Percentiles rank a stretch among this genome's conserved stretches.
Evolutionary conservation across 2,888 invertebrate species (phyloP).

Genomic region (Latrodectus elegans): DNA sequence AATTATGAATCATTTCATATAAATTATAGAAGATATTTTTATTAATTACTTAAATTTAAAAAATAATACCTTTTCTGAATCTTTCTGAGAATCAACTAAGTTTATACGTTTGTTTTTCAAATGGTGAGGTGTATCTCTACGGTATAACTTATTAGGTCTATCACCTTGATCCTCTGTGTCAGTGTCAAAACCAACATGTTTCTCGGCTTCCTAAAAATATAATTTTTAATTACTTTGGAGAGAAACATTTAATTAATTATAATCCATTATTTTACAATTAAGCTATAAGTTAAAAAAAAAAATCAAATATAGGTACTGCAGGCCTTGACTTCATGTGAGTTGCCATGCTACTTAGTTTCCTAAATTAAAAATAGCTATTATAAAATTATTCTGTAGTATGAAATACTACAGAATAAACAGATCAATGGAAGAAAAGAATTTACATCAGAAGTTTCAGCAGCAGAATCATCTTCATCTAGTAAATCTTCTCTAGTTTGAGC

Average conservation of each 20-base stretch:
- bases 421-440: not conserved
- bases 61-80: slow-evolving; percentile 81
- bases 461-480: slow-evolving; percentile 61
- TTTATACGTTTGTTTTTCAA: slow-evolving; percentile 97
- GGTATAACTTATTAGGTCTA: slow-evolving; percentile 83
- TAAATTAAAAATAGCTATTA: no score
- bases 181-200: slow-evolving; percentile 82
- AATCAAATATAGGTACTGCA: no score
- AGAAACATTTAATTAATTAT: no score
- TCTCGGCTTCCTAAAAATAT: slow-evolving; percentile 77
- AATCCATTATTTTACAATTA: no score
- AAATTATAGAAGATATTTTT: no score
- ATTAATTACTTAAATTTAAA: no score
- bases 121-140: slow-evolving; percentile 98
- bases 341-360: no score
- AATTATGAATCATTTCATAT: no score
- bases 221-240: no score
- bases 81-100: slow-evolving; percentile 78
- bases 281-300: no score
- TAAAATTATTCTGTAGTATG: not conserved
- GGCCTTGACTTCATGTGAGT: no score
- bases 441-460: slow-evolving; percentile 53
- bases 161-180: slow-evolving; percentile 73
- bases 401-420: not conserved
- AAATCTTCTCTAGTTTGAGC: slow-evolving; percentile 62